Evolutionary conservation across 2,113 vertebrate species (phyloP), one percentile per base, ranked within the genome.

Genomic region (Nothobranchius furzeri): DNA sequence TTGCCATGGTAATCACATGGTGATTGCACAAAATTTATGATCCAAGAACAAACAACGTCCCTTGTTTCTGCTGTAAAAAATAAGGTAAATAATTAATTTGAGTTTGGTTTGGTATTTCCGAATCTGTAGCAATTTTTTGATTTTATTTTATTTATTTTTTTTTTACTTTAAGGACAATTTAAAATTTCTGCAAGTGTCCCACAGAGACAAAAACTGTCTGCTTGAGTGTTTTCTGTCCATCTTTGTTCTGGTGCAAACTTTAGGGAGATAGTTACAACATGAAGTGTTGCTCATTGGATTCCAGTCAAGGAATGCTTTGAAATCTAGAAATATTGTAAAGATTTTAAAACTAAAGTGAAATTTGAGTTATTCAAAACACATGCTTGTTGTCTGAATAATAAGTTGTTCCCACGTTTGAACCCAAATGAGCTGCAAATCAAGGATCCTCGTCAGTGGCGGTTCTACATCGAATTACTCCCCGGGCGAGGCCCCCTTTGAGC

Each of bases 361-460:
- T 45, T 45, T 45, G 37, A 40, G 9, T 40, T 40, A 40, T 40
- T 9, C 37, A 40, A 40, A 40, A 11, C 11, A 11, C 43, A 1
- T 45, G 12, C 59, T 25, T 47, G 48, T 59, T 62, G 42, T 58
- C n/a, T 48, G 61, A 73, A 66, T 78, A 78, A 85, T 72, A 82
- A 69, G 78, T 85, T 76, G 60, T 84, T 75, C 70, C 55, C 64
- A 79, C 78, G 78, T 75, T 72, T 68, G 74, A 71, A 67, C 78
- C 55, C 65, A 70, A 85, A 86, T 73, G 81, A 87, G 82, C 84
- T 78, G 67, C 65, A 81, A 84, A 81, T 88, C 70, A 73, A 68
- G 80, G 89, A 86, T 85, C 71, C 73, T 91, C 85, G 77, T 87
- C n/a, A n/a, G n/a, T n/a, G n/a, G n/a, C n/a, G n/a, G n/a, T n/a